phyloP scores from a whole-genome alignment of 2,888 invertebrate species.

The Fabriciana adippe region DNA sequence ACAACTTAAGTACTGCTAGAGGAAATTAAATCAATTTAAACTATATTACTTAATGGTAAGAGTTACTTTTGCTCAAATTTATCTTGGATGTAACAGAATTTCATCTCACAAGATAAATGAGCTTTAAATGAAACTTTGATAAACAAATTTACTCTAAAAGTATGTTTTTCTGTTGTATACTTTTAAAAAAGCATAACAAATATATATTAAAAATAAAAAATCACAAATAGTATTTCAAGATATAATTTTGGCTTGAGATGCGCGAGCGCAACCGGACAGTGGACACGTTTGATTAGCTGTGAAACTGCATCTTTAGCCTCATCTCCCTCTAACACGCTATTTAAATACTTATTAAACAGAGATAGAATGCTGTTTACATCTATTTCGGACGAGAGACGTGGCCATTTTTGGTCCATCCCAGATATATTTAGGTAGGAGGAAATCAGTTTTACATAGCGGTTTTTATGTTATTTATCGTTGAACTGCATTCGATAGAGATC shows the following conservation, averaged over 20 bases:
- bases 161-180: background rate
- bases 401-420: slow-evolving; percentile 76
- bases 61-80: slow-evolving; percentile 49
- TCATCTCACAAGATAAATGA: slow-evolving; percentile 39
- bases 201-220: background rate
- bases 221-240: slow-evolving; percentile 27
- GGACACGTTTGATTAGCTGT: slow-evolving; percentile 77
- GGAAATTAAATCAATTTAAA: slow-evolving; percentile 44
- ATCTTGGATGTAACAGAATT: slow-evolving; percentile 59
- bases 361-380: slow-evolving; percentile 66
- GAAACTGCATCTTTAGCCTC: slow-evolving; percentile 63
- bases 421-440: slow-evolving; percentile 76
- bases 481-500: slow-evolving; percentile 29
- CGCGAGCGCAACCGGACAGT: slow-evolving; percentile 70
- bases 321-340: slow-evolving; percentile 56
- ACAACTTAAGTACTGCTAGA: slow-evolving; percentile 34
- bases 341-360: slow-evolving; percentile 48
- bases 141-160: slow-evolving; percentile 1
- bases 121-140: slow-evolving; percentile 5
- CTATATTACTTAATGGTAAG: slow-evolving; percentile 43
- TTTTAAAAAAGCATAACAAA: background rate
- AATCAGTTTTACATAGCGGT: slow-evolving; percentile 67
- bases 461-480: slow-evolving; percentile 62
- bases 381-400: slow-evolving; percentile 72
- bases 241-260: slow-evolving; percentile 62